Conservation (phyloP, 2,888 invertebrate genomes). For the Nomada flava region DNA sequence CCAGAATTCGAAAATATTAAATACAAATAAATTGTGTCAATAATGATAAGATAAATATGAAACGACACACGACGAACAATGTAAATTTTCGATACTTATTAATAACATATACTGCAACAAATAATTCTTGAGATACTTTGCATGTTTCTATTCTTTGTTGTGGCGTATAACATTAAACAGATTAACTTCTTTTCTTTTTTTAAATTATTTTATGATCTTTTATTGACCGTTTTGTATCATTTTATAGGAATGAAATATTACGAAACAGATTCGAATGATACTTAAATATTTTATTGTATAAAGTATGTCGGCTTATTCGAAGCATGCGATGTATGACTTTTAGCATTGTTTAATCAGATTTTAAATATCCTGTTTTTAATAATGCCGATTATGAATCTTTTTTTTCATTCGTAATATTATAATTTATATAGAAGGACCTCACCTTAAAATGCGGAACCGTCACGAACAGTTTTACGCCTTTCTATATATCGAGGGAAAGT, state of each 20-base stretch:
- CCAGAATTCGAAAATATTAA: conserved; percentile 64
- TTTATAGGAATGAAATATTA: conserved; percentile 49
- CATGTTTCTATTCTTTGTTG: conserved; percentile 58
- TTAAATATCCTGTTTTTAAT: conserved; percentile 45
- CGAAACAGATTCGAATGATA: conserved; percentile 48
- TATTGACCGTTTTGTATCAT: conserved; percentile 52
- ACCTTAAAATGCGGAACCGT: conserved; percentile 14
- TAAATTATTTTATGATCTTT: conserved; percentile 47
- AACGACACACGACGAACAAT: conserved; percentile 48
- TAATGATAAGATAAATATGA: conserved; percentile 56
- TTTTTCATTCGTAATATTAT: conserved; percentile 22
- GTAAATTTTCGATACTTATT: conserved; percentile 63
- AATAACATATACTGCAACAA: conserved; percentile 58
- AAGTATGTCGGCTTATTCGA: conserved; percentile 33
- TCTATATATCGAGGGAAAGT: conserved; percentile 12
- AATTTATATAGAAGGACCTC: conserved; percentile 9
- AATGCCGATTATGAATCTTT: conserved; percentile 12
- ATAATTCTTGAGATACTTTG: conserved; percentile 60
- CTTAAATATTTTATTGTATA: conserved; percentile 49
- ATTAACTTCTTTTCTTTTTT: conserved; percentile 21
- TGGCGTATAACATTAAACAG: conserved; percentile 31
- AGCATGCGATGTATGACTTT: conserved; percentile 38
- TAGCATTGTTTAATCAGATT: conserved; percentile 12
- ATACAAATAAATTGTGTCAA: conserved; percentile 59
- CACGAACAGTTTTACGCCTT: conserved; percentile 18